A percentile compares a stretch with the other conserved stretches of the same genome.
These are phyloP conservation scores for Adelges cooleyi DNA, from an alignment of 1,140 invertebrate genomes.

Conservation along the genomic window DNA sequence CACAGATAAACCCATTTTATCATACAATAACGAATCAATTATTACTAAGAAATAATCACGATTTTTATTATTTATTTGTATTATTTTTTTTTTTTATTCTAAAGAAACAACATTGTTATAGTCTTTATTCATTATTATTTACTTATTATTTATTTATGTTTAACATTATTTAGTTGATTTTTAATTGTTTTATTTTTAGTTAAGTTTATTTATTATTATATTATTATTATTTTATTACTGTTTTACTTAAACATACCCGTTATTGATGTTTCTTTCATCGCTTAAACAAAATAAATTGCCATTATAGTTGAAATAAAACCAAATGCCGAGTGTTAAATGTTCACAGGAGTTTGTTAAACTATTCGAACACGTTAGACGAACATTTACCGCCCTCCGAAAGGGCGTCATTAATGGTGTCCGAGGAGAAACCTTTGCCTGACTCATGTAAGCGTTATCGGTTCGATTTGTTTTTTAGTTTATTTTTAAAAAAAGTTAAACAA, in stretches of 20 bases:
- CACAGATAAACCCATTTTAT: background rate
- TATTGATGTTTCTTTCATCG: no score
- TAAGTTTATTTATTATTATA: background rate
- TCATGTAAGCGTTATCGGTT: slow-evolving; percentile 55
- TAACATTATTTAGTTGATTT: background rate
- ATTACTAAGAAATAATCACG: no score
- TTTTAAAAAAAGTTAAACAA: no score
- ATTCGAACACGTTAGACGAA: slow-evolving; percentile 67
- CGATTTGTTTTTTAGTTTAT: background rate
- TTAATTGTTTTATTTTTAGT: no score
- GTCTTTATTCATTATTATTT: slow-evolving; percentile 18
- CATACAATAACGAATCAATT: background rate
- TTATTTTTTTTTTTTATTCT: background rate
- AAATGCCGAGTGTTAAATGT: slow-evolving; percentile 38
- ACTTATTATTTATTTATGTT: background rate
- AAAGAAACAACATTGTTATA: background rate
- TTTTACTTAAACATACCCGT: no score
- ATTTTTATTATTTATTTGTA: no score
- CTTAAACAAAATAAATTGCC: no score
- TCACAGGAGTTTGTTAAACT: slow-evolving; percentile 73
- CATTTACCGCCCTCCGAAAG: slow-evolving; percentile 49
- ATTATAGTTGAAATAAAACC: no score
- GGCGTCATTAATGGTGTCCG: slow-evolving; percentile 59
- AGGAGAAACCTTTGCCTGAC: slow-evolving; percentile 66
- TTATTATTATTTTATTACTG: background rate